Base-by-base conservation (phyloP, 2,888 invertebrate genomes). In the Plusia festucae region DNA sequence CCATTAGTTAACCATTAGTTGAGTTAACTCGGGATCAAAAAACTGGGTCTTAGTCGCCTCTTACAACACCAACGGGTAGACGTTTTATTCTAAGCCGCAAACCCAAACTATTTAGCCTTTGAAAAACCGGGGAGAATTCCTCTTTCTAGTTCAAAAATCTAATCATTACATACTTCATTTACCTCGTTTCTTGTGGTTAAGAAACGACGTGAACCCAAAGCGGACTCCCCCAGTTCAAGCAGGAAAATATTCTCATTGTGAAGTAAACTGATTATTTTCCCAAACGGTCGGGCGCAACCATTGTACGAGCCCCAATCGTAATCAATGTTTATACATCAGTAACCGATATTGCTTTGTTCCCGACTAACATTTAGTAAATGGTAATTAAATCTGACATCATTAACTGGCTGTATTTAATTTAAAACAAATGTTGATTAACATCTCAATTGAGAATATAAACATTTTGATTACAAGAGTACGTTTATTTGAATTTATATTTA, bases 261-360 rank as follows among this genome's bases (percentile, higher is more conserved):
- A 24, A 64, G 30, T 1, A 52, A 44, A 53, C 2, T 22, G 2
- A 20, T 16, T n/a, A 44, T 51, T 54, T 40, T n/a, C 1, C 9
- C 5, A 15, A 40, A 20, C 7, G 20, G 30, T 20, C 9, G 20
- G 34, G 22, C 15, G 3, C 49, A 53, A 52, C 52, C 22, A 57
- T 34, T 11, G 40, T 15, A 40, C n/a, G 44, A 34, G n/a, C 16
- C 15, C 22, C 20, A 69, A 71, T 59, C 53, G 58, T 74, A 40
- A 46, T n/a, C 52, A 46, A 59, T 40, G 55, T 46, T 34, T 65
- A 9, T 27, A 20, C 11, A 59, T 55, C 53, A 4, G 65, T 62
- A 56, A 56, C 58, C 46, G 30, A 59, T 69, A 71, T 74, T 56
- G 32, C 49, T 56, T 59, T 74, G 53, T 74, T 62, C 18, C n/a